Percentiles rank a stretch among this genome's conserved stretches.
Conservation (phyloP, 2,797 vertebrate genomes). For the Salmo trutta region DNA sequence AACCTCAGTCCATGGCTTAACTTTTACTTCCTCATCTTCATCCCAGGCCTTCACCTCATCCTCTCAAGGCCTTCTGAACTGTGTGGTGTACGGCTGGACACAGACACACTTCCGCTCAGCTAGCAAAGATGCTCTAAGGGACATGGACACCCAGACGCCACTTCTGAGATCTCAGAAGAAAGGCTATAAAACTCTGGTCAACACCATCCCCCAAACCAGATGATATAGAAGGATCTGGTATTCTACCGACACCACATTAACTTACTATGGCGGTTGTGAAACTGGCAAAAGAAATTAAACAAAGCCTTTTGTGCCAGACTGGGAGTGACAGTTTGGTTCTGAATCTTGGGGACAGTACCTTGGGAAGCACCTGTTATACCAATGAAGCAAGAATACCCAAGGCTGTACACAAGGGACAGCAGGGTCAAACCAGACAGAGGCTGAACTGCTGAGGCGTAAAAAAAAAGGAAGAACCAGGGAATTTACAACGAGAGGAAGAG, state of each 20-base stretch:
- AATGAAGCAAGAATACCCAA: neutral
- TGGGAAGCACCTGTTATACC: neutral
- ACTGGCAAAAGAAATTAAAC: neutral
- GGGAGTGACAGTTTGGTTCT: conserved; percentile 30
- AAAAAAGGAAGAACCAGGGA: conserved; percentile 42
- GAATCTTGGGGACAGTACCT: conserved; percentile 28
- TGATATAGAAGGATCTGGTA: neutral
- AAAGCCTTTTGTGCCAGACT: neutral
- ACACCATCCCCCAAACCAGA: neutral
- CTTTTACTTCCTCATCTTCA: neutral
- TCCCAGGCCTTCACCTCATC: conserved; percentile 83
- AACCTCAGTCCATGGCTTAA: neutral
- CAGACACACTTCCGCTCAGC: conserved; percentile 69
- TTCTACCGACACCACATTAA: neutral
- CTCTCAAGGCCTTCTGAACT: conserved; percentile 90
- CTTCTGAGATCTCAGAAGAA: conserved; percentile 85
- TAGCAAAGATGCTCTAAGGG: conserved; percentile 64
- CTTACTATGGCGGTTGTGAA: neutral
- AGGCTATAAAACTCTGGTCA: conserved; percentile 60
- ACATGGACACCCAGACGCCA: conserved; percentile 88
- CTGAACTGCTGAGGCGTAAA: neutral
- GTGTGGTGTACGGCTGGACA: conserved; percentile 85
- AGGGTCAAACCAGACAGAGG: neutral
- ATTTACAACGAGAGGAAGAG: conserved; percentile 39
- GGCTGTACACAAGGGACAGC: neutral